Base-by-base conservation (phyloP, 2,113 vertebrate species). In the Falco punctatus region DNA sequence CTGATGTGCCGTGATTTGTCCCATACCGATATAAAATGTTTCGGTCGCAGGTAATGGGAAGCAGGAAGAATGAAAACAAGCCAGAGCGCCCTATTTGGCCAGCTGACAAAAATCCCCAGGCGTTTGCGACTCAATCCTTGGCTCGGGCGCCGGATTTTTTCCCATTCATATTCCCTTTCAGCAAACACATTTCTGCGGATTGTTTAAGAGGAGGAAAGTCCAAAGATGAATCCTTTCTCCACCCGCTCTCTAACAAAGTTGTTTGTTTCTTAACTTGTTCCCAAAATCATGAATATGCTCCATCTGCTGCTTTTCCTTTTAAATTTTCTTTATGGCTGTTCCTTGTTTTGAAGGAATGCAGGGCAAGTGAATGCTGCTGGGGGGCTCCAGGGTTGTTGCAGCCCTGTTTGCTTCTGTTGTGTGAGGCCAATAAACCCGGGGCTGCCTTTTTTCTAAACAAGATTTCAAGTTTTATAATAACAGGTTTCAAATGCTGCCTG, bases 161-260 rank as follows among this genome's bases (percentile, higher is more conserved):
- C 97, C 94, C 97, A 97, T 98, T 97, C 90, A 92, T 97, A 81
- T 46, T 81, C 88, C 77, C 85, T 92, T 92, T 97, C 95, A 95
- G 89, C 94, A 97, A 88, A 91, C 95, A 94, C 88, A 97, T 96
- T 96, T 96, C 93, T 97, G 91, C n/a, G 84, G 97, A 91, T 86
- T 88, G 67, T 42, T 93, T 65, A 9, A 4, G 33, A 40, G 20
- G 40, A 38, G 65, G 62, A 13, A 69, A 67, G 71, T 92, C 71
- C 15, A 32, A 90, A 94, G 86, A 95, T 57, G 77, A 96, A 88
- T 92, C 86, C 48, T 82, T 85, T 81, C 74, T 95, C 35, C 54
- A 57, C 81, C 51, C 11, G 4, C 26, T 52, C 51, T 73, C 57
- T 64, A 66, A 52, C 42, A 59, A 64, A 91, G 62, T 51, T 95